phyloP scores from a whole-genome alignment of 64 coral and sea anemone genomes.

The Hydrozoanthus tunicans region DNA sequence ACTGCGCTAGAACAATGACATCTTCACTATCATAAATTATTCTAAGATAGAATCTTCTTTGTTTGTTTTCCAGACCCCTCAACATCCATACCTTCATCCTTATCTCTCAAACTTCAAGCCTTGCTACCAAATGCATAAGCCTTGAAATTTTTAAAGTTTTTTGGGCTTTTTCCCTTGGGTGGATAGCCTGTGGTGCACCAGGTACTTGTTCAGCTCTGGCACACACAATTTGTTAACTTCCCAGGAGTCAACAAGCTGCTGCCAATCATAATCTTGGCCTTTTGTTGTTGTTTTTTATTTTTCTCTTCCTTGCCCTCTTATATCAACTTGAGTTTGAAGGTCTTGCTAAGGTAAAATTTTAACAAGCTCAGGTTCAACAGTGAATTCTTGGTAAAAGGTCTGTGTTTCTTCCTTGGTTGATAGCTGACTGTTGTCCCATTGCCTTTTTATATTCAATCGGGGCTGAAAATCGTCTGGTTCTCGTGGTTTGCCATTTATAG shows the following conservation, averaged over 20 bases:
- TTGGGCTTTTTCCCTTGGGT: constrained; percentile 20
- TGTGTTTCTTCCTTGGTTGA: constrained; percentile 27
- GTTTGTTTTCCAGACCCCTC: background rate
- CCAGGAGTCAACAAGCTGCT: background rate
- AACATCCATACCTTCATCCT: background rate
- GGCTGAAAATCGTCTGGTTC: constrained; percentile 36
- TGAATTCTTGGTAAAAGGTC: background rate
- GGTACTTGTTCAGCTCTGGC: constrained; percentile 57
- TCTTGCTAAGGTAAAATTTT: background rate
- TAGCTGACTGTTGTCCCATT: constrained; percentile 41
- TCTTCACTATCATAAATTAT: constrained; percentile 26
- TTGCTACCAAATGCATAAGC: background rate
- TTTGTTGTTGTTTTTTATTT: constrained; percentile 13
- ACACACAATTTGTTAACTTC: background rate
- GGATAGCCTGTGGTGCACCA: constrained; percentile 42
- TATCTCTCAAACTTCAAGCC: background rate
- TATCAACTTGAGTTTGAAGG: constrained; percentile 6
- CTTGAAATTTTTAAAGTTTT: constrained; percentile 12
- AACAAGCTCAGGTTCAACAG: too few species aligned
- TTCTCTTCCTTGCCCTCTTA: constrained; percentile 29
- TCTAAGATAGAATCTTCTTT: background rate
- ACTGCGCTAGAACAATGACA: constrained; percentile 3
- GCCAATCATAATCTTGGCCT: too few species aligned
- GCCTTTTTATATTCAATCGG: constrained; percentile 36
- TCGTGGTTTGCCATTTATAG: constrained; percentile 36